These are phyloP conservation scores for Leptopilina drosophilae DNA, from an alignment of 2,888 invertebrate genomes.

Conservation along the genomic window DNA sequence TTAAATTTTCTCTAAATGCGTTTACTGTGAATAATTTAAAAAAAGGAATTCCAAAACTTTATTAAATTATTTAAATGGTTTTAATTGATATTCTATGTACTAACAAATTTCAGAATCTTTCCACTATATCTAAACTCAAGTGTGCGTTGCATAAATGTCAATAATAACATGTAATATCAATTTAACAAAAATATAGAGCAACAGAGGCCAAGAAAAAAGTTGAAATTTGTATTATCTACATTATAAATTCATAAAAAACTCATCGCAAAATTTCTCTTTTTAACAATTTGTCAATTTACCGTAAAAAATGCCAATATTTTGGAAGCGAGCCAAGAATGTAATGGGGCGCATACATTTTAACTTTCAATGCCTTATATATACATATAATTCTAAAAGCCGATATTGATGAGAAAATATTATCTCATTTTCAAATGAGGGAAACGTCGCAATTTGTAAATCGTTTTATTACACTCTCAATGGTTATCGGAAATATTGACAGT, in stretches of 20 bases:
- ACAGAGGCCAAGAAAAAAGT: too few species aligned
- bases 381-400: not conserved
- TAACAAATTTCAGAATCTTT: conserved; percentile 49
- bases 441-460: not conserved
- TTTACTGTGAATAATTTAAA: too few species aligned
- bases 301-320: conserved; percentile 57
- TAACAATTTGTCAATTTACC: conserved; percentile 55
- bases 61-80: conserved; percentile 43
- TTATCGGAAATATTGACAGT: not conserved
- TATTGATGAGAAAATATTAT: conserved; percentile 15
- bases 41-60: too few species aligned
- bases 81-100: conserved; percentile 61
- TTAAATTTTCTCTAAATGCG: too few species aligned
- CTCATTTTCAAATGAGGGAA: not conserved
- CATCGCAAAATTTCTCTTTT: conserved; percentile 47
- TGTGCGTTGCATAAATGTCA: conserved; percentile 46
- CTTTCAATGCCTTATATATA: conserved; percentile 6
- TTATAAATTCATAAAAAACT: conserved; percentile 48
- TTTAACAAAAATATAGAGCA: too few species aligned
- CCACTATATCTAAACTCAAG: conserved; percentile 36
- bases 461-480: not conserved
- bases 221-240: conserved; percentile 45
- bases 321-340: conserved; percentile 53
- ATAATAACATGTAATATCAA: conserved; percentile 47
- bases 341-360: conserved; percentile 45